Evolutionary conservation across 2,113 vertebrate species (phyloP), one percentile per base, ranked within the genome.

Genomic region (Orthochromis malagaraziensis): DNA sequence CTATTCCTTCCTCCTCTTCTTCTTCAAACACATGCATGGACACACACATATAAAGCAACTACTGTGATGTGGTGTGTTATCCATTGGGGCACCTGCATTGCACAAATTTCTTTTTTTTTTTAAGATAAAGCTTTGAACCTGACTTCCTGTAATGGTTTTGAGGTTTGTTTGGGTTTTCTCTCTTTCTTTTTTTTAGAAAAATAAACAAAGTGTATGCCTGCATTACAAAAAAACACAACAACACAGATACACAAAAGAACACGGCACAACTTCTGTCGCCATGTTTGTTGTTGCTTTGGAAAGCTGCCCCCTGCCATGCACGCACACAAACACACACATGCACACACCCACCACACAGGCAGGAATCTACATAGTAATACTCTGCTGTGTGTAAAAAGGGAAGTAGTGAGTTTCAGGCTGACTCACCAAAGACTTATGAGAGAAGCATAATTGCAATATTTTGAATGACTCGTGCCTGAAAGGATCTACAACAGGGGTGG

Each of bases 1-100:
- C 58, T 19, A 9, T 29, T 86, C 51, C 49, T 60, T 40, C 83
- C 83, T 89, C 58, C 38, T 73, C 54, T 60, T 63, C 58, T 63
- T 63, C 33, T 21, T 38, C 35, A 53, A 21, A 60, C 21, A 51
- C 26, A 79, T 26, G 21, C 40, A 73, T 45, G 14, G 2, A 31
- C 9, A 31, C 26, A 77, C 24, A 77, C 42, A 2, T 49, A 9
- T 31, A 24, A 42, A 77, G 6, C 5, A 73, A 2, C 11, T 26
- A 9, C 31, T 55, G 21, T 73, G 49, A 26, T 80, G 86, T 73
- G 58, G 70, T 57, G 4, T 7, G 24, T 14, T 31, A 16, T 24
- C n/a, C n/a, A 35, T 1, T 80, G 26, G 17, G 6, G 58, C 53
- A 16, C 40, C 81, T 87, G 65, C 10, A 54, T 5, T 58, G 24